Evolutionary conservation across 2,888 invertebrate genomes (phyloP).

Genomic region (Meiosimyza decipiens): DNA sequence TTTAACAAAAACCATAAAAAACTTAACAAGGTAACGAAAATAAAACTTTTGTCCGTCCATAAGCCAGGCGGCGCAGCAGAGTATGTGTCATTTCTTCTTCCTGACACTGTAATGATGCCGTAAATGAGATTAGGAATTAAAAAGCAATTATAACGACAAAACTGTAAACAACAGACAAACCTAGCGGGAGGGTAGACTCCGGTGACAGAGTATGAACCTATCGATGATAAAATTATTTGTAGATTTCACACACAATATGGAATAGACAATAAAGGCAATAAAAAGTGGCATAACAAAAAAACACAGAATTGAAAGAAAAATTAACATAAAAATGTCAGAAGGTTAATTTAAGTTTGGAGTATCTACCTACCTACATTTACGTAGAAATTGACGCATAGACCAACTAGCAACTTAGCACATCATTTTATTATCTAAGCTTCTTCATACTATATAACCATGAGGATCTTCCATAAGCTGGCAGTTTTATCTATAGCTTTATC

Average conservation of each 20-base stretch:
- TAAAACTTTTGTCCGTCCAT: slow-evolving; percentile 8
- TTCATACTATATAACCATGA: neutral
- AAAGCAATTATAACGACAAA: slow-evolving; percentile 63
- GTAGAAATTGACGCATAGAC: neutral
- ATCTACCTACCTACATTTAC: no score
- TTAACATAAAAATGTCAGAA: slow-evolving; percentile 56
- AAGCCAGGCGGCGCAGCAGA: neutral
- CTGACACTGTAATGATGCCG: slow-evolving; percentile 35
- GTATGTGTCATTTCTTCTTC: neutral
- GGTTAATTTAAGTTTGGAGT: slow-evolving; percentile 3
- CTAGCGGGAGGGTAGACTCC: neutral
- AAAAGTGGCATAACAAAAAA: slow-evolving; percentile 9
- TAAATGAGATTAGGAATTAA: slow-evolving; percentile 59
- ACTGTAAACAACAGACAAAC: slow-evolving; percentile 58
- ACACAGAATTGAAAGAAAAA: slow-evolving; percentile 32
- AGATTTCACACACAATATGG: slow-evolving; percentile 33
- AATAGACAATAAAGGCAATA: slow-evolving; percentile 53
- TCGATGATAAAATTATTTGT: slow-evolving; percentile 17
- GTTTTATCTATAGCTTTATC: slow-evolving; percentile 23
- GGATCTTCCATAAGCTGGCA: slow-evolving; percentile 26
- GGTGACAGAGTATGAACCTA: neutral
- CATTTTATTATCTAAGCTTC: slow-evolving; percentile 1
- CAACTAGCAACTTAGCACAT: slow-evolving; percentile 8
- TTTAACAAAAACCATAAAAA: neutral
- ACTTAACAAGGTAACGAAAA: neutral